Evolutionary conservation across 2,888 invertebrate species (phyloP), one percentile per base, ranked within the genome.

Genomic region (Polietes domitor): DNA sequence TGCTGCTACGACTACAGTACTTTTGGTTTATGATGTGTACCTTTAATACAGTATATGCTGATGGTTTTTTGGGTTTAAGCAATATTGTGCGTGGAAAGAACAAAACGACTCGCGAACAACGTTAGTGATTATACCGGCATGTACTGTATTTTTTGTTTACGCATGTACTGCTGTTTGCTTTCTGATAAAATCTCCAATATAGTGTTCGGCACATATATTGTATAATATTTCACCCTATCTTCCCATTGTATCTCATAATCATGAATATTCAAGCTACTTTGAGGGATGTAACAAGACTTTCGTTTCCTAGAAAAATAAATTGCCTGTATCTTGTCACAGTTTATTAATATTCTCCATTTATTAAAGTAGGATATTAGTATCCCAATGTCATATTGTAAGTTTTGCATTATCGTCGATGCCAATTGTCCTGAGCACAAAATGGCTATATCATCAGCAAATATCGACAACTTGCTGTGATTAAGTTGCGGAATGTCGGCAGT

Each of bases 381-480:
- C 7, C 12, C 12, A 55, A 55, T 21, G 6, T 21, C 10, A 10
- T 21, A 10, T 55, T 55, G 24, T 55, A 55, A 24, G 19, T 55
- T 55, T 19, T 21, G 4, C 6, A 55, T 7, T 2, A 55, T 55
- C 10, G 21, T 12, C 2, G 21, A 55, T 10, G 55, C 21, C 7
- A 55, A 24, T 55, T 55, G 7, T 10, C 10, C 55, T 5, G 55
- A 55, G 21, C 24, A 55, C 21, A 55, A 10, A 21, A 55, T 21
- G 5, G 55, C 55, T 55, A n/a, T 50, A n/a, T 50, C 50, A n/a
- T 50, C 50, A 50, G 50, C 50, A 50, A 50, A 50, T 50, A 50
- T 50, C 2, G 50, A 19, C 50, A 50, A 24, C 21, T 6, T 9
- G 15, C 32, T n/a, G 5, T 21, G 4, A 6, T 32, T 17, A n/a